These are phyloP conservation scores for Rotaria socialis DNA, from an alignment of 2,888 invertebrate species.

Conservation along the genomic window DNA sequence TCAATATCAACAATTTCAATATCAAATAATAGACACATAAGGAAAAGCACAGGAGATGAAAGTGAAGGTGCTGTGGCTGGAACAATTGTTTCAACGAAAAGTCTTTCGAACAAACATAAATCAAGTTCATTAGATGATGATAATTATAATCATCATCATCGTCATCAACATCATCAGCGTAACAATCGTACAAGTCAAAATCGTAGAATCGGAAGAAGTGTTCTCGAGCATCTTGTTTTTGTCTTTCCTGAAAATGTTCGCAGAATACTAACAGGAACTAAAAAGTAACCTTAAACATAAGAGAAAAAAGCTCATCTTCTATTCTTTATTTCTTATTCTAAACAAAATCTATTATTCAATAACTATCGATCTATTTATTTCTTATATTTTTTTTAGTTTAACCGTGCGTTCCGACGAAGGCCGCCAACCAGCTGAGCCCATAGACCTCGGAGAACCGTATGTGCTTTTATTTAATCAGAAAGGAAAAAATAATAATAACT, in stretches of 20 bases:
- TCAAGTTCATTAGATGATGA: slow-evolving; percentile 6
- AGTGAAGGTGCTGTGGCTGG: background rate
- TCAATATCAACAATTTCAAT: background rate
- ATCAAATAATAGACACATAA: background rate
- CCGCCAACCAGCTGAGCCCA: slow-evolving; percentile 34
- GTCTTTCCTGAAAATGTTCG: slow-evolving; percentile 26
- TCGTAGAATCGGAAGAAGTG: slow-evolving; percentile 9
- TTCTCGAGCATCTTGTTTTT: slow-evolving; percentile 32
- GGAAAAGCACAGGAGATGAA: background rate
- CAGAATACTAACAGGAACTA: background rate
- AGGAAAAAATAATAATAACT: too few relatives aligned
- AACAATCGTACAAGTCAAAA: background rate
- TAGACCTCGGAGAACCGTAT: slow-evolving; percentile 44
- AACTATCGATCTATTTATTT: background rate
- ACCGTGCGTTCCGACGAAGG: slow-evolving; percentile 44
- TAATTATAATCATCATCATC: background rate
- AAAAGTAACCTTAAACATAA: background rate
- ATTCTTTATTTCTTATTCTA: background rate
- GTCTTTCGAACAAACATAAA: background rate
- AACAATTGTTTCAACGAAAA: background rate
- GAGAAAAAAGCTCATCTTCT: background rate
- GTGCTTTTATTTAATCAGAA: background rate
- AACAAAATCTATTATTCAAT: background rate
- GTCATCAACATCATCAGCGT: too few relatives aligned
- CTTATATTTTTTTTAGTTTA: slow-evolving; percentile 33